Conservation (phyloP, 92 coral and sea anemone genomes). For the Diadumene lineata region DNA sequence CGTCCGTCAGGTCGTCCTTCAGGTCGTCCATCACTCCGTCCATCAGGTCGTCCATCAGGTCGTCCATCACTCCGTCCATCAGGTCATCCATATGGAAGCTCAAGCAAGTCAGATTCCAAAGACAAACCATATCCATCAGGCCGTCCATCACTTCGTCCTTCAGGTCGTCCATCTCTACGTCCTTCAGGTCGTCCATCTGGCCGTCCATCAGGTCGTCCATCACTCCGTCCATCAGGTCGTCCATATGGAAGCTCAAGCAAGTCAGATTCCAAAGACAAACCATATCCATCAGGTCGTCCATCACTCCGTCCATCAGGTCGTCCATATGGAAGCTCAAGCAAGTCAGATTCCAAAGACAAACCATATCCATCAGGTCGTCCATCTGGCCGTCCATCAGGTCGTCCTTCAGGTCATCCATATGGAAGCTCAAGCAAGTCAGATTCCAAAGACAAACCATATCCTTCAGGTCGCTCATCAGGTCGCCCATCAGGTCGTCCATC, state of each 20-base stretch:
- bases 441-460: not conserved
- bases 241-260: not conserved
- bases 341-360: not conserved
- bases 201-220: not conserved
- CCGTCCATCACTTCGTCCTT: not conserved
- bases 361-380: slow-evolving; percentile 1
- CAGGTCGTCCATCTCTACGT: not conserved
- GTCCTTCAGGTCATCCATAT: not conserved
- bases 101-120: not conserved
- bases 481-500: not conserved
- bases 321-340: not conserved
- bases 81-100: not conserved
- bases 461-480: not conserved
- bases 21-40: not conserved
- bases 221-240: not conserved
- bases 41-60: not conserved
- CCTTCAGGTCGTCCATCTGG: slow-evolving; percentile 1
- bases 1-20: not conserved
- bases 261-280: not conserved
- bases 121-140: not conserved
- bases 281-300: not conserved
- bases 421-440: not conserved
- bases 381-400: not conserved
- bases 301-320: not conserved
- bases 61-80: not conserved